Evolutionary conservation across 2,797 vertebrate species (phyloP), one percentile per base, ranked within the genome.

Genomic region (Hoplostethus atlanticus): DNA sequence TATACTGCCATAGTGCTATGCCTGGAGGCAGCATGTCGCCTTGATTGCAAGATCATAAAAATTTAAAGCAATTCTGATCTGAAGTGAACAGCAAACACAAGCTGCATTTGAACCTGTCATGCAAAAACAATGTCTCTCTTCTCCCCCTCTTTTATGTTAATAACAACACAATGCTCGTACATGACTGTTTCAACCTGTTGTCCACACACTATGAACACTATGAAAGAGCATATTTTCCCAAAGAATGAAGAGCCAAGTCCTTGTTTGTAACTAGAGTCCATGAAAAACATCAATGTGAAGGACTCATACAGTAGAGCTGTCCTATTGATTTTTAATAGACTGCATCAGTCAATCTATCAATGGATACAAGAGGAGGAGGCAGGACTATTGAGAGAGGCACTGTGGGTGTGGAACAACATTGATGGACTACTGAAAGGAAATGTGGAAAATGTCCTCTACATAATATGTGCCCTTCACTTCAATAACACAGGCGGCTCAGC

Each of bases 311-410:
- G n/a, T n/a, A 84, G 74, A 72, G 80, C 71, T 80, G 79, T 86
- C 73, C 71, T 81, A 89, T 91, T 77, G 88, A 89, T 91, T 91
- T 88, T 87, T 91, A 73, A 90, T 86, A 80, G 83, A 84, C 85
- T 73, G 60, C 83, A 91, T 90, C 83, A 89, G 73, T 91, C 89
- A 84, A 86, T 88, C 79, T 72, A 84, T 91, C 87, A 85, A 72
- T 87, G 73, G 66, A 68, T 75, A 68, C 51, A 64, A 48, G 38
- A 60, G 15, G 42, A 21, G 55, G 66, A 62, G 54, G 52, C 50
- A 52, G 60, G 56, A 36, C 51, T 36, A n/a, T n/a, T 15, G 12
- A 67, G 25, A 68, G 55, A 65, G 61, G 47, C 10, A 3, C 31
- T 8, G 52, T 68, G 77, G 67, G 66, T 64, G 66, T 64, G 62